These are phyloP conservation scores for Meteorus cinctellus DNA, from an alignment of 2,888 invertebrate genomes.

Conservation along the genomic window DNA sequence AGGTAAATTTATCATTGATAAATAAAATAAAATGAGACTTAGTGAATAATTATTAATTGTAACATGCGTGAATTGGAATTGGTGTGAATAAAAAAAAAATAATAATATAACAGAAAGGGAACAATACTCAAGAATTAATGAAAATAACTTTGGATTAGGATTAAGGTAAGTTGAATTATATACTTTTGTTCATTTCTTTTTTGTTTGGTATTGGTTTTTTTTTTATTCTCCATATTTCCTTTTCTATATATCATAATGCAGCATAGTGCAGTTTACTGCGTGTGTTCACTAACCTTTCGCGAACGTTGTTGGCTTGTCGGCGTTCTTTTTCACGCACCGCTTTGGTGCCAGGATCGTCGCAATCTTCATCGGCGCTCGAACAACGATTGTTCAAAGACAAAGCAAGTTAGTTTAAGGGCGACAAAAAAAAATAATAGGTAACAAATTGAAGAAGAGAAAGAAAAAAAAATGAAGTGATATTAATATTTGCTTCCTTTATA, in stretches of 20 bases:
- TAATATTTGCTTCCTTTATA: constrained; percentile 22
- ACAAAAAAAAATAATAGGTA: constrained; percentile 38
- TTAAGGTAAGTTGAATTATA: neutral
- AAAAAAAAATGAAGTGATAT: constrained; percentile 4
- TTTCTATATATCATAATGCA: constrained; percentile 3
- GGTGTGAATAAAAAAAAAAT: neutral
- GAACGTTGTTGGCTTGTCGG: constrained; percentile 97
- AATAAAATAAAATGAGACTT: neutral
- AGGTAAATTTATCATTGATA: neutral
- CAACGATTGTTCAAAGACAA: constrained; percentile 77
- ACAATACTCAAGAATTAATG: neutral
- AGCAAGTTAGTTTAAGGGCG: constrained; percentile 65
- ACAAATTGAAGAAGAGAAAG: constrained; percentile 45
- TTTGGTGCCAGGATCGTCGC: constrained; percentile 89
- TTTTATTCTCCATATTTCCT: constrained; percentile 23
- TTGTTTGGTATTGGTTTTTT: constrained; percentile 43
- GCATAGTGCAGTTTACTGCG: constrained; percentile 67
- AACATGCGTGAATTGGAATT: neutral
- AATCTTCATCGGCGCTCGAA: constrained; percentile 89
- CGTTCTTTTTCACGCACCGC: constrained; percentile 95
- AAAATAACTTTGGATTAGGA: neutral
- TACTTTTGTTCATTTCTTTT: neutral
- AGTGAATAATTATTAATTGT: neutral
- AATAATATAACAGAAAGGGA: neutral
- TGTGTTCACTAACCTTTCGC: constrained; percentile 89